A percentile compares a stretch with the other conserved stretches of the same genome.
Evolutionary conservation across 2,888 invertebrate genomes (phyloP).

Genomic region (Tanypteryx hageni): DNA sequence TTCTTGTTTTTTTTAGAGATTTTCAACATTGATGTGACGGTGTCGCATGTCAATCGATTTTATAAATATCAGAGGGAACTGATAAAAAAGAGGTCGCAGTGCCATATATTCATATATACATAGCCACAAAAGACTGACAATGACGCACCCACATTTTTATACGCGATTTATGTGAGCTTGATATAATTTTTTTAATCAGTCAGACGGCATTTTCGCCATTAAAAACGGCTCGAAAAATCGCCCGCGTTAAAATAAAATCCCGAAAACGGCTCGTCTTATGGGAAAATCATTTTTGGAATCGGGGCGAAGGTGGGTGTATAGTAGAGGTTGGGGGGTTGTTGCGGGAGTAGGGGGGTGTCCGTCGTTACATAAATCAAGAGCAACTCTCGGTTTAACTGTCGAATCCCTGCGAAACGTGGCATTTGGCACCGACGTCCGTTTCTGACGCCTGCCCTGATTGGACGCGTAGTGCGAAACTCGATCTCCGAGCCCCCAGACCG

Average conservation of each 20-base stretch:
- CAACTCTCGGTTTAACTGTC: slow-evolving; percentile 63
- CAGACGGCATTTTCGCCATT: not conserved
- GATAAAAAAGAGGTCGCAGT: too few species aligned
- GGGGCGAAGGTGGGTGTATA: not conserved
- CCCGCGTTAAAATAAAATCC: not conserved
- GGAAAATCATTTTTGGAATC: slow-evolving; percentile 50
- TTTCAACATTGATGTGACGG: too few species aligned
- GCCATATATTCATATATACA: not conserved
- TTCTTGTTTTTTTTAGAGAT: too few species aligned
- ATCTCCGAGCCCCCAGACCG: slow-evolving; percentile 53
- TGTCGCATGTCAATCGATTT: too few species aligned
- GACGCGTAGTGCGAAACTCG: slow-evolving; percentile 49
- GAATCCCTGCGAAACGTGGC: slow-evolving; percentile 56
- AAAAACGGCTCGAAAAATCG: not conserved
- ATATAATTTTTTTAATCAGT: slow-evolving; percentile 3
- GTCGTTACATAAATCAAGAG: slow-evolving; percentile 63
- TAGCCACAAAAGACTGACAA: not conserved
- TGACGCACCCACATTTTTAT: not conserved
- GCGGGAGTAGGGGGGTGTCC: not conserved
- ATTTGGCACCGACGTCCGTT: slow-evolving; percentile 55
- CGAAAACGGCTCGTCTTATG: not conserved
- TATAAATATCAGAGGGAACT: too few species aligned
- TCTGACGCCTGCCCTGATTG: slow-evolving; percentile 60
- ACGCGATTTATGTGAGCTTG: not conserved
- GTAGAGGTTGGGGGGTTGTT: not conserved